These are phyloP conservation scores for Setipinna tenuifilis DNA, from an alignment of 2,797 vertebrate species.

Conservation along the genomic window DNA sequence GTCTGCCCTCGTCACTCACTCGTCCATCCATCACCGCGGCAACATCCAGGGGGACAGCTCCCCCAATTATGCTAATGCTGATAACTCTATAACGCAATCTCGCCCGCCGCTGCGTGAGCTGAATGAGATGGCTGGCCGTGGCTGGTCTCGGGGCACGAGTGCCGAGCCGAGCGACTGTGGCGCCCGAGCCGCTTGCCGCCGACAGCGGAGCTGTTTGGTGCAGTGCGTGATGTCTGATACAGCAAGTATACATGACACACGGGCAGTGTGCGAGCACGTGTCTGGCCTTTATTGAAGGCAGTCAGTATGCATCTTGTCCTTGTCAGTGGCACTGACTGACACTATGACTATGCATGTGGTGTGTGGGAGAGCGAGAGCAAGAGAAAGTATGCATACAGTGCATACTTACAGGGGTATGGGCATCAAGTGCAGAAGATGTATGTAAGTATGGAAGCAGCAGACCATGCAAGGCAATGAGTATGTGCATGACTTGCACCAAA, in stretches of 20 bases:
- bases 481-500: background rate
- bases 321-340: no score
- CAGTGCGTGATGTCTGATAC: no score
- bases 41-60: conserved; percentile 61
- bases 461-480: no score
- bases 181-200: no score
- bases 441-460: no score
- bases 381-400: no score
- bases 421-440: no score
- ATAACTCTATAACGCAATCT: conserved; percentile 43
- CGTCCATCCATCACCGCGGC: conserved; percentile 54
- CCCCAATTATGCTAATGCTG: conserved; percentile 65
- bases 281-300: background rate
- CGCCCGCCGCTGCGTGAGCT: conserved; percentile 36
- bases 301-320: background rate
- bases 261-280: background rate
- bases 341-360: no score
- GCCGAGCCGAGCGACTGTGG: background rate
- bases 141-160: background rate
- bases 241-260: no score
- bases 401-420: no score
- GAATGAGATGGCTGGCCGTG: conserved; percentile 33
- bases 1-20: conserved; percentile 19
- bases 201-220: no score
- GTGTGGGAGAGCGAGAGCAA: no score